Conservation (phyloP, 2,113 vertebrate genomes). For the Chitala chitala region DNA sequence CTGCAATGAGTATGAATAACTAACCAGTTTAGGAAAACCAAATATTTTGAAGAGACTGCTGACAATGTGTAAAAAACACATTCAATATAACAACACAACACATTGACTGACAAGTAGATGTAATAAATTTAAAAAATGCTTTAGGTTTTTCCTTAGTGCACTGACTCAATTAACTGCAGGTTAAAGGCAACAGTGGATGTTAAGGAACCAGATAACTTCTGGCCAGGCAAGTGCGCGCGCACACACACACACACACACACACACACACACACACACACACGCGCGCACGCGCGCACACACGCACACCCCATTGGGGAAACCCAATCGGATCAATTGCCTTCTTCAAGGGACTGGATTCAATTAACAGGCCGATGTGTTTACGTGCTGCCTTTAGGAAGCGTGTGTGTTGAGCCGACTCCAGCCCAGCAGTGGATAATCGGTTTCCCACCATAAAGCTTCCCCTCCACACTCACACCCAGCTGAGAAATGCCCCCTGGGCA, state of each 20-base stretch:
- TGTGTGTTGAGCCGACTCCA: neutral
- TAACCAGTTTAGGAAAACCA: neutral
- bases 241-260: too few species aligned
- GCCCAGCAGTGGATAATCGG: constrained; percentile 4
- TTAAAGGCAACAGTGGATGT: neutral
- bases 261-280: too few species aligned
- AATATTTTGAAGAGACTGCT: too few species aligned
- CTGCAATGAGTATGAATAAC: neutral
- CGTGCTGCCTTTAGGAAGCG: constrained; percentile 17
- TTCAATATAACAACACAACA: neutral
- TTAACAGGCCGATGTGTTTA: constrained; percentile 16
- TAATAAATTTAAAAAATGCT: too few species aligned
- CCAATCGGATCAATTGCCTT: neutral
- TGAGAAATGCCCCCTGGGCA: neutral
- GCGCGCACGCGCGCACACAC: neutral
- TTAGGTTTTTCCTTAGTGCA: too few species aligned
- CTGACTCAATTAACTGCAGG: neutral
- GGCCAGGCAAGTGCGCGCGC: too few species aligned
- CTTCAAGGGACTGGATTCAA: constrained; percentile 18
- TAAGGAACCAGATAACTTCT: too few species aligned
- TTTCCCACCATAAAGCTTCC: neutral
- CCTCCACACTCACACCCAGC: neutral
- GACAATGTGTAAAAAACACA: neutral
- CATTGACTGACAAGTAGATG: neutral
- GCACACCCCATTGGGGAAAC: neutral